Base-by-base conservation (phyloP, 2,113 vertebrate genomes). In the Barnardius zonarius region DNA sequence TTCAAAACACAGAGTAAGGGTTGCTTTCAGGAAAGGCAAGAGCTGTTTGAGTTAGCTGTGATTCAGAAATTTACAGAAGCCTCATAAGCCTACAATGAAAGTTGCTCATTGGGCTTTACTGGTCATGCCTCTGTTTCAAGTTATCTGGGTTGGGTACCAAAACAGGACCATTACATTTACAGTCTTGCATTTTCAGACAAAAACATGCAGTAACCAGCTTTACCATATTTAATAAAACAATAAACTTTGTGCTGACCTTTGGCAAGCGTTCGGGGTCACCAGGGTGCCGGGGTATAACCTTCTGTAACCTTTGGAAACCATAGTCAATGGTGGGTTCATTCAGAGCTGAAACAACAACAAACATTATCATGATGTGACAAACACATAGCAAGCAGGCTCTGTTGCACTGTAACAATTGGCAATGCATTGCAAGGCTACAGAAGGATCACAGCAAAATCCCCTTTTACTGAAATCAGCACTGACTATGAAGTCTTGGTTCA, bases 271-370 rank as follows among this genome's bases (percentile, higher is more conserved):
- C 98, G 1, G 98, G 98, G 97, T 98, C 98, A 13, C 98, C 98
- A 7, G 98, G 98, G 88, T 98, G 98, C 95, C 98, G 97, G 57
- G 98, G 98, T 74, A 98, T 98, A 75, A 98, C 98, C 97, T 98
- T 98, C 97, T 98, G 98, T 97, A 98, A 97, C 95, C 98, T 98
- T 97, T 98, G 98, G 97, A 99, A 99, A 95, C 99, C 99, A 23
- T 99, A 99, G 98, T 99, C 99, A 95, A 99, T 99, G 97, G 99
- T 99, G 90, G 99, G 99, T 95, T 99, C 99, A 1, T 99, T 99
- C 96, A 99, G 98, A 39, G 99, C 99, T 99, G 96, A 92, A 97
- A 97, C 94, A 91, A 94, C 83, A 97, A 97, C 72, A 95, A 96
- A 96, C 78, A 98, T 73, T 35, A 97, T 51, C 7, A 37, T 55